Evolutionary conservation across 1,140 invertebrate species (phyloP), one percentile per base, ranked within the genome.

Genomic region (Heterodera schachtii): DNA sequence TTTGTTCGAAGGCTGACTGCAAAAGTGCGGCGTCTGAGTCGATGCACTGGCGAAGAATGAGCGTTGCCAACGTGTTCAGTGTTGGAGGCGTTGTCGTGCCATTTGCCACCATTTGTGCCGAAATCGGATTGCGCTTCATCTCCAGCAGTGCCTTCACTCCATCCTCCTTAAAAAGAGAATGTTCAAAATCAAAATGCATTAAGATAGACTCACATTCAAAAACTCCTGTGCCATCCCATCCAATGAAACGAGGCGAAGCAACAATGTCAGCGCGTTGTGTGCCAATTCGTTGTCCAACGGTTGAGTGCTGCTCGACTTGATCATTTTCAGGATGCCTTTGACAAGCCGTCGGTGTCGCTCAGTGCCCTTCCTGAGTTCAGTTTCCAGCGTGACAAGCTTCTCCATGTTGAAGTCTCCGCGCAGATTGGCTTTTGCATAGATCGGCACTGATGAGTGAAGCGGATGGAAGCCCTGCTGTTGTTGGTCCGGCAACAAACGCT

Each of bases 41-140:
- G 49, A 83, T 84, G 60, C 82, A 83, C 11, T 67, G 49, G 19
- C 82, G 82, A 43, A 83, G 57, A 8, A 83, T 79, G 3, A 83
- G 75, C 6, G 80, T 47, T 5, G 75, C 60, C 3, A 73, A 64
- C 9, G 80, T 81, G 31, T 64, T 70, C 19, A 67, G 4, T 31
- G 60, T 13, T 64, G 69, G 11, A 79, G 67, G 47, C 16, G 4
- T 8, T 5, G 41, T 7, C 57, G 41, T 57, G 21, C 82, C 44
- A 43, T 71, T 71, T 6, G 8, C 6, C 69, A 71, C 11, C 43
- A 71, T 41, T 19, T 64, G 57, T 57, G 52, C 49, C n/a, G 4
- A 43, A 66, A 8, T 31, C 2, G 76, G 43, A 78, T 43, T 47
- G 47, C 16, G 82, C 57, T 74, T 57, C 49, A 83, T 4, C 8